phyloP scores from a whole-genome alignment of 2,797 vertebrate genomes.

The Lepidocolaptes lacrymiger region DNA sequence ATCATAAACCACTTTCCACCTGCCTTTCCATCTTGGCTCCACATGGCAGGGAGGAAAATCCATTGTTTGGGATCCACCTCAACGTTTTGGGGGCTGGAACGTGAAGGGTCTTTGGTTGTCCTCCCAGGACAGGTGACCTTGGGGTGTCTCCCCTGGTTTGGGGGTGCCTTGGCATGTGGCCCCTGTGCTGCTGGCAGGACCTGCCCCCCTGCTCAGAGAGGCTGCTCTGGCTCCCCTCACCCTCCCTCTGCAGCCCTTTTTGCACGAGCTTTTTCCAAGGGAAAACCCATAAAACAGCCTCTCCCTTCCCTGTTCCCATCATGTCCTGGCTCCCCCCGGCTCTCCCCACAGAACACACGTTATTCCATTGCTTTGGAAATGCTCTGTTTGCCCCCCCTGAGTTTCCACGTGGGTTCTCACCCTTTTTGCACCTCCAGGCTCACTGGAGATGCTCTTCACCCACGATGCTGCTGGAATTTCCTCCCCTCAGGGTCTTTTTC shows the following conservation, averaged over 20 bases:
- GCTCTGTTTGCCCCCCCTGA: not conserved
- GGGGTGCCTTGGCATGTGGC: fast-evolving
- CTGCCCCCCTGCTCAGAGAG: not conserved
- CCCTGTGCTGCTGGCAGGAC: not conserved
- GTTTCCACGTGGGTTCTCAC: not conserved
- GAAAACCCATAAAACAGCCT: not conserved
- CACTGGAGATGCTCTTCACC: not conserved
- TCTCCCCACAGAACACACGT: not conserved
- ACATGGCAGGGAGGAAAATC: not conserved
- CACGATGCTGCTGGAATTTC: not conserved
- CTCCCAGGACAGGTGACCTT: not conserved
- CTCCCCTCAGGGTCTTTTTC: not conserved
- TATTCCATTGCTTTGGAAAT: not conserved
- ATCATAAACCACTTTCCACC: not conserved
- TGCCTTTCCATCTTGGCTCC: not conserved
- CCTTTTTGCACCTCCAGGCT: not conserved
- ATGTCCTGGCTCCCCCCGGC: not conserved
- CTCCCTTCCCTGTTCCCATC: not conserved
- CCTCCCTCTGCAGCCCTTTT: not conserved
- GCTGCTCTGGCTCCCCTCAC: not conserved
- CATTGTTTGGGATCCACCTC: not conserved
- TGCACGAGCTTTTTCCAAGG: not conserved
- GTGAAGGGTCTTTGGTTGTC: fast-evolving
- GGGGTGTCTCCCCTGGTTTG: fast-evolving
- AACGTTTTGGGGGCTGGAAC: not conserved